phyloP scores from a whole-genome alignment of 2,113 vertebrate genomes.

The Thomomys bottae region DNA sequence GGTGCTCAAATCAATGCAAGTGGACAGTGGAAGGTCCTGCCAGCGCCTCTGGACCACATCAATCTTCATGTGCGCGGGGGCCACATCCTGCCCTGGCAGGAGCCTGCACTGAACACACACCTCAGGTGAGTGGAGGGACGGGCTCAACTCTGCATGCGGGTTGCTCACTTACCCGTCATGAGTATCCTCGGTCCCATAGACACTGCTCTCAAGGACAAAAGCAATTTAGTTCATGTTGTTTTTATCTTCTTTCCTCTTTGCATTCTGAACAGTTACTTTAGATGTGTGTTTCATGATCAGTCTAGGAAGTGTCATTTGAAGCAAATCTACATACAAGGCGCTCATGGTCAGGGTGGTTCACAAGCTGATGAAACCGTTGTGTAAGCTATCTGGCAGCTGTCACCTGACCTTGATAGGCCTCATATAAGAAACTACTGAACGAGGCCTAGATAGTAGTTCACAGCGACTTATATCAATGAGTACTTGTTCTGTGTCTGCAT shows the following conservation, averaged over 20 bases:
- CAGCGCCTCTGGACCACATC: slow-evolving; percentile 84
- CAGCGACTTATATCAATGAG: not conserved
- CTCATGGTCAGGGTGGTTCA: not conserved
- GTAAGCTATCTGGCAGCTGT: not conserved
- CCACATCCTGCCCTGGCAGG: slow-evolving; percentile 87
- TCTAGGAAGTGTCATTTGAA: too few species aligned
- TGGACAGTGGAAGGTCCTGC: not conserved
- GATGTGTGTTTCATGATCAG: not conserved
- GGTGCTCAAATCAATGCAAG: slow-evolving; percentile 8
- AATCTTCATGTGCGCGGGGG: slow-evolving; percentile 89
- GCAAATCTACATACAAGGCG: not conserved
- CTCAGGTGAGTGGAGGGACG: slow-evolving; percentile 74
- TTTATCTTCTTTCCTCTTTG: not conserved
- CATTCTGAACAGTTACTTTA: not conserved
- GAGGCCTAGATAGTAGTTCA: not conserved
- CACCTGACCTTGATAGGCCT: not conserved
- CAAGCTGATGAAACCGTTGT: not conserved
- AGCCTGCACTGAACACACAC: slow-evolving; percentile 82
- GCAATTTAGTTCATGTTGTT: not conserved
- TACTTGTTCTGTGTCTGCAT: not conserved
- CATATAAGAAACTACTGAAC: not conserved
- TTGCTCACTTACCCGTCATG: too few species aligned
- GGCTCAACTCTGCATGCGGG: not conserved
- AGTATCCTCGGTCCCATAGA: not conserved
- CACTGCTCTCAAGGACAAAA: not conserved